Conservation (phyloP, 2,113 vertebrate species). For the Mormyrus iriodes region DNA sequence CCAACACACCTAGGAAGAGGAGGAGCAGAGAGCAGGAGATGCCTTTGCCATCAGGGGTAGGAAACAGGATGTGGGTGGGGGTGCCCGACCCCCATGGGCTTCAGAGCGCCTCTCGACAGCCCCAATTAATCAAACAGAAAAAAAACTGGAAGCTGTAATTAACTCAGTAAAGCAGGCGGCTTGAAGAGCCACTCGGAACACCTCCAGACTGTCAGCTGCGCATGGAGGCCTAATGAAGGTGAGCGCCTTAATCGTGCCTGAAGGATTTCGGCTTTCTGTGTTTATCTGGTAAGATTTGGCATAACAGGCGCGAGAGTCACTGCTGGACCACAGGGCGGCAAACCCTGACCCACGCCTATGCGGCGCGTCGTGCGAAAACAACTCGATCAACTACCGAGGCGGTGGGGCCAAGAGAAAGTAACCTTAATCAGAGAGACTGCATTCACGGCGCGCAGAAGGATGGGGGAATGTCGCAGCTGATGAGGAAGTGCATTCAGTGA, state of each 20-base stretch:
- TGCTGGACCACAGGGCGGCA: conserved; percentile 22
- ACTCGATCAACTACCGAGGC: not conserved
- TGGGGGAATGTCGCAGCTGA: not conserved
- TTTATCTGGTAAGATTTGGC: conserved; percentile 15
- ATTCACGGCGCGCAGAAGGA: not conserved
- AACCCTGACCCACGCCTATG: conserved; percentile 40
- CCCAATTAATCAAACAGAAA: conserved; percentile 15
- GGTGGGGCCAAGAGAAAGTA: not conserved
- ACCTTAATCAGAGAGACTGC: not conserved
- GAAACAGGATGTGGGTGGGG: not conserved
- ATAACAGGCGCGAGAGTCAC: conserved; percentile 28
- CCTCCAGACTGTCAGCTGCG: conserved; percentile 17
- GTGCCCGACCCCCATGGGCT: not conserved
- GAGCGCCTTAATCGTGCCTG: conserved; percentile 28
- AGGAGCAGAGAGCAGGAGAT: not conserved
- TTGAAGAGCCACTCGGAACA: conserved; percentile 18
- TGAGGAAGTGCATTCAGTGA: not conserved
- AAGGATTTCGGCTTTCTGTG: conserved; percentile 36
- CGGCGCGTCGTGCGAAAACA: conserved; percentile 26
- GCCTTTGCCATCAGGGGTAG: not conserved
- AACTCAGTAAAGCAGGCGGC: conserved; percentile 22
- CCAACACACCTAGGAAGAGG: not conserved
- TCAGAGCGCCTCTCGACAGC: not conserved
- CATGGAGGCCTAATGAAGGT: conserved; percentile 30
- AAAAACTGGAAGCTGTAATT: conserved; percentile 28